phyloP scores from a whole-genome alignment of 1,140 invertebrate genomes.

The Hermatobates lingyangjiaoensis region DNA sequence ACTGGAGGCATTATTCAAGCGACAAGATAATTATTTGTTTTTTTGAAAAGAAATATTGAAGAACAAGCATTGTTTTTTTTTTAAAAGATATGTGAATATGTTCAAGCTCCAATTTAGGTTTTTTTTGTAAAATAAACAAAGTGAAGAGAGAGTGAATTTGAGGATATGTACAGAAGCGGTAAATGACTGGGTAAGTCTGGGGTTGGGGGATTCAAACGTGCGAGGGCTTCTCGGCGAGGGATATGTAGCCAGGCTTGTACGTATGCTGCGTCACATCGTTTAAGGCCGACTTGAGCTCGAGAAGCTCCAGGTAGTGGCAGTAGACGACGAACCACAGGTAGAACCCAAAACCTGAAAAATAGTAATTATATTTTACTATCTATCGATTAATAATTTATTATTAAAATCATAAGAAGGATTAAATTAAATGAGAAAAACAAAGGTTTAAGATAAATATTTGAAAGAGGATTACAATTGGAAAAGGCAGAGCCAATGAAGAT shows the following conservation, averaged over 20 bases:
- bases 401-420: neutral
- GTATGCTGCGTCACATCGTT: neutral
- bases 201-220: neutral
- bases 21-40: too few relatives aligned
- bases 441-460: neutral
- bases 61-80: too few relatives aligned
- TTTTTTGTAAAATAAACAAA: too few relatives aligned
- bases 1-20: too few relatives aligned
- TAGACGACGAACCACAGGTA: constrained; percentile 31
- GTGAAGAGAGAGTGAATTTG: too few relatives aligned
- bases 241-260: neutral
- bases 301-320: constrained; percentile 25
- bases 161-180: too few relatives aligned
- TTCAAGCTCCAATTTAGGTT: too few relatives aligned
- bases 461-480: constrained; percentile 7
- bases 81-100: too few relatives aligned
- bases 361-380: neutral
- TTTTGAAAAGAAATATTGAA: too few relatives aligned
- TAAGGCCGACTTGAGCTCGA: constrained; percentile 4
- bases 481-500: constrained; percentile 9
- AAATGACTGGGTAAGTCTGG: too few relatives aligned
- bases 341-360: constrained; percentile 22
- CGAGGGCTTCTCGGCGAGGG: neutral
- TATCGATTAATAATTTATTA: neutral
- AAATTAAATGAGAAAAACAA: neutral